These are phyloP conservation scores for Aphidius ervi DNA, from an alignment of 1,140 invertebrate genomes.

Conservation along the genomic window DNA sequence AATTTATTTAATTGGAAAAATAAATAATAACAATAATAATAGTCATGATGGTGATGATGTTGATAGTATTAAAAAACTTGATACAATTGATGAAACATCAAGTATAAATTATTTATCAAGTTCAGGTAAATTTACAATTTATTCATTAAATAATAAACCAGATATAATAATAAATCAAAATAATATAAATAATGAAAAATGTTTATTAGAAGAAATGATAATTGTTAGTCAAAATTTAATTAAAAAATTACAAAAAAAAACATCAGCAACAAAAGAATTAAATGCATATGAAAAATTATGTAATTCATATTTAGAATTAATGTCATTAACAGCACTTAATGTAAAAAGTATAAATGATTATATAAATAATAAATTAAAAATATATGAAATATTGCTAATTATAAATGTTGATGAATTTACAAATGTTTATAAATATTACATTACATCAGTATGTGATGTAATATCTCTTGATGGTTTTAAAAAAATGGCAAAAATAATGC, in stretches of 20 bases:
- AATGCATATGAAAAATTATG: slow-evolving; percentile 63
- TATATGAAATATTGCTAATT: slow-evolving; percentile 64
- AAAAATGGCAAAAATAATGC: slow-evolving; percentile 60
- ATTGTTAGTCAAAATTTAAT: slow-evolving; percentile 61
- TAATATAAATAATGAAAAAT: slow-evolving; percentile 63
- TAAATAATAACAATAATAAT: neutral
- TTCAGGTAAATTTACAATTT: slow-evolving; percentile 46
- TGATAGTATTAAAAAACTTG: slow-evolving; percentile 42
- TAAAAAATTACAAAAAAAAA: slow-evolving; percentile 61
- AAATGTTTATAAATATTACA: slow-evolving; percentile 69
- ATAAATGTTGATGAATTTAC: slow-evolving; percentile 70
- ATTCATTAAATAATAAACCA: slow-evolving; percentile 39
- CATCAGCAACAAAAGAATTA: slow-evolving; percentile 53
- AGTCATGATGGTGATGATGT: slow-evolving; percentile 19
- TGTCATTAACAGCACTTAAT: slow-evolving; percentile 66
- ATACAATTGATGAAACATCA: slow-evolving; percentile 30
- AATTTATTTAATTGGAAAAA: slow-evolving; percentile 45
- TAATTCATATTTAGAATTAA: slow-evolving; percentile 64
- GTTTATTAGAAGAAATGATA: slow-evolving; percentile 65
- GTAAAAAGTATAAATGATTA: slow-evolving; percentile 64
- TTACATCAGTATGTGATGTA: slow-evolving; percentile 69
- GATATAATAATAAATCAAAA: slow-evolving; percentile 47
- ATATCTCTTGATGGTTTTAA: slow-evolving; percentile 69
- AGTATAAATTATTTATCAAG: slow-evolving; percentile 41
- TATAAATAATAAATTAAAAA: slow-evolving; percentile 60